phyloP scores from a whole-genome alignment of 1,140 invertebrate genomes.

The Adelges cooleyi region DNA sequence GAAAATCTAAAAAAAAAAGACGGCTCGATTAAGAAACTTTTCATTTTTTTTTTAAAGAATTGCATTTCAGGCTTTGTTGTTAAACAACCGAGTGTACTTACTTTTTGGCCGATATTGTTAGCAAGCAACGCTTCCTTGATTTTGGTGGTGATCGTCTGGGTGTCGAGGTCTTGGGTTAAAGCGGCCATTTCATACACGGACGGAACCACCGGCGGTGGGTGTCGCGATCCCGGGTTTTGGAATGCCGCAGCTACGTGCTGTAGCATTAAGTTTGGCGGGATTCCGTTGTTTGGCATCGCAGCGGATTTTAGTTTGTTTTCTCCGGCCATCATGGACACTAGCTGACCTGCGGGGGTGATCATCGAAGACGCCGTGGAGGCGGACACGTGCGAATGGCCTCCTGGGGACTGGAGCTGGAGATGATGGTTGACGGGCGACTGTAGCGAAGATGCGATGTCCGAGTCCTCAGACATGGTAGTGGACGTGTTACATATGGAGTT shows the following conservation, averaged over 20 bases:
- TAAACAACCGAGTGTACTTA: constrained; percentile 37
- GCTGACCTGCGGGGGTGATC: neutral
- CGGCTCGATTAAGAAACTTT: constrained; percentile 17
- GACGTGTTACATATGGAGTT: constrained; percentile 32
- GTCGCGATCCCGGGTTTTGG: constrained; percentile 61
- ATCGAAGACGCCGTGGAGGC: constrained; percentile 1
- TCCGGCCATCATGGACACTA: constrained; percentile 3
- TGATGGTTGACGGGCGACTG: constrained; percentile 40
- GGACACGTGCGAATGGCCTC: neutral
- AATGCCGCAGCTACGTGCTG: constrained; percentile 52
- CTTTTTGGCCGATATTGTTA: constrained; percentile 95
- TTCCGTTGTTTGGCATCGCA: neutral
- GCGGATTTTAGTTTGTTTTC: constrained; percentile 15
- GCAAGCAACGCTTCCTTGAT: constrained; percentile 93
- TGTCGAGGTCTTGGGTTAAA: constrained; percentile 89
- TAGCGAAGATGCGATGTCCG: constrained; percentile 50
- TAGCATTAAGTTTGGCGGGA: constrained; percentile 34
- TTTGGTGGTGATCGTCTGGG: constrained; percentile 89
- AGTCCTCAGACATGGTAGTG: constrained; percentile 43
- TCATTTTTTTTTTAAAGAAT: too few relatives aligned
- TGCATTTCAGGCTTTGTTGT: neutral
- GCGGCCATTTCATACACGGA: constrained; percentile 94
- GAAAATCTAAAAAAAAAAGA: constrained; percentile 56
- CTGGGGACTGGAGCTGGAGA: constrained; percentile 7
- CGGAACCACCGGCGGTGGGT: constrained; percentile 54